Conservation (phyloP, 2,797 vertebrate genomes). For the Podargus strigoides region DNA sequence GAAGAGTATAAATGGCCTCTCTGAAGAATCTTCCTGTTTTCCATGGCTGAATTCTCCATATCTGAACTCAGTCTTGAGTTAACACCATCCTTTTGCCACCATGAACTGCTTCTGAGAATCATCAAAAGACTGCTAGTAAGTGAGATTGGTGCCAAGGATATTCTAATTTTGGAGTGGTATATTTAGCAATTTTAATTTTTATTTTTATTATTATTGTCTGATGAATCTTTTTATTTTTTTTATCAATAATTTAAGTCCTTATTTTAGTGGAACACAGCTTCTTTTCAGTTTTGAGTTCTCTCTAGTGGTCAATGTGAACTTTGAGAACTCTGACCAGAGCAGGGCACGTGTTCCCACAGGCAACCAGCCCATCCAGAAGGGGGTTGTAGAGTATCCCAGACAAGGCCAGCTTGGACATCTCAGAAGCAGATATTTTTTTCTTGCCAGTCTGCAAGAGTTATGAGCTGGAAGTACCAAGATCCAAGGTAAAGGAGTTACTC, state of each 20-base stretch:
- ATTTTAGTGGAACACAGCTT: background rate
- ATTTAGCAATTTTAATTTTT: too few relatives aligned
- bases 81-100: background rate
- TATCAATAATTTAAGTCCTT: background rate
- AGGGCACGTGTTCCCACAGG: background rate
- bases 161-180: background rate
- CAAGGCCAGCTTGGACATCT: background rate
- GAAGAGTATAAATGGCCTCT: background rate
- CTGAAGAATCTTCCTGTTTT: rapidly evolving
- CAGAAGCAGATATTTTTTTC: background rate
- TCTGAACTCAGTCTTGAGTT: background rate
- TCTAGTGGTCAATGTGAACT: background rate
- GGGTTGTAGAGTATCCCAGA: background rate
- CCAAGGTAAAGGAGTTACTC: background rate
- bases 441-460: background rate
- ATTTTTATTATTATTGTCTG: background rate
- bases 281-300: background rate
- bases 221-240: background rate
- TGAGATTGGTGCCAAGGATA: background rate
- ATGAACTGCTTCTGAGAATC: background rate
- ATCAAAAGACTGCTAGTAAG: background rate
- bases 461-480: background rate
- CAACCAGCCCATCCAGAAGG: background rate
- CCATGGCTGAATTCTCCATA: background rate
- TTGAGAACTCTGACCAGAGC: background rate